These are phyloP conservation scores for Pseudomyrmex cubaensis DNA, from an alignment of 1,140 invertebrate species.

Conservation along the genomic window DNA sequence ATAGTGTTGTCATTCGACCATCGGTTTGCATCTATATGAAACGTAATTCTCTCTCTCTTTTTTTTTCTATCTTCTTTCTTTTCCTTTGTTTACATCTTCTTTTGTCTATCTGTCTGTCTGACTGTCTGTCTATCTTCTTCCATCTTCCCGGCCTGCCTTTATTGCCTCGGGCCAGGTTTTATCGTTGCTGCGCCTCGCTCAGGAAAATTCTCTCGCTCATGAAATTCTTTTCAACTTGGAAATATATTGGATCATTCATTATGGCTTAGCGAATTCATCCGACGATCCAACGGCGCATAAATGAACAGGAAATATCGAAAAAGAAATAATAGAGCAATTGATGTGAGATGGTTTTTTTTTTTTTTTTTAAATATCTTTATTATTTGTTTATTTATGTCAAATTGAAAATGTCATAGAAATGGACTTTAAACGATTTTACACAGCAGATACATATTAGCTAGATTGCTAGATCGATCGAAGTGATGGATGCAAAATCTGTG, in stretches of 20 bases:
- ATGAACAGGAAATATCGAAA: background rate
- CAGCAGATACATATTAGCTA: background rate
- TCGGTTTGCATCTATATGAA: constrained; percentile 29
- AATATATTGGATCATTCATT: constrained; percentile 9
- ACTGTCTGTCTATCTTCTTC: constrained; percentile 59
- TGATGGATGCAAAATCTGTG: constrained; percentile 53
- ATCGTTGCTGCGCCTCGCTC: constrained; percentile 67
- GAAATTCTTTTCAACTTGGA: constrained; percentile 28
- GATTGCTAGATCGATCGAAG: constrained; percentile 27
- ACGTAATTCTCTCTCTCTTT: constrained; percentile 2
- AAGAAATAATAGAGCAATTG: constrained; percentile 9
- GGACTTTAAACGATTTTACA: constrained; percentile 6
- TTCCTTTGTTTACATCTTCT: constrained; percentile 54
- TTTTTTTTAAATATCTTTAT: constrained; percentile 21
- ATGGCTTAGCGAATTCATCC: constrained; percentile 29
- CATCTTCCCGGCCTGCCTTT: constrained; percentile 70
- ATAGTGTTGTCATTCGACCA: constrained; percentile 30
- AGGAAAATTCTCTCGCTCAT: background rate
- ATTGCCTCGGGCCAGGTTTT: constrained; percentile 65
- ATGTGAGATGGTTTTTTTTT: background rate
- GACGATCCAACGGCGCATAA: background rate
- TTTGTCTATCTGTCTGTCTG: constrained; percentile 62
- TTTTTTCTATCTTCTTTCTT: constrained; percentile 50
- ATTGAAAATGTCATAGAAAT: background rate
- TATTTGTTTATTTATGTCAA: background rate